phyloP scores from a whole-genome alignment of 1,140 invertebrate species.

The Aphaenogaster ashmeadi region DNA sequence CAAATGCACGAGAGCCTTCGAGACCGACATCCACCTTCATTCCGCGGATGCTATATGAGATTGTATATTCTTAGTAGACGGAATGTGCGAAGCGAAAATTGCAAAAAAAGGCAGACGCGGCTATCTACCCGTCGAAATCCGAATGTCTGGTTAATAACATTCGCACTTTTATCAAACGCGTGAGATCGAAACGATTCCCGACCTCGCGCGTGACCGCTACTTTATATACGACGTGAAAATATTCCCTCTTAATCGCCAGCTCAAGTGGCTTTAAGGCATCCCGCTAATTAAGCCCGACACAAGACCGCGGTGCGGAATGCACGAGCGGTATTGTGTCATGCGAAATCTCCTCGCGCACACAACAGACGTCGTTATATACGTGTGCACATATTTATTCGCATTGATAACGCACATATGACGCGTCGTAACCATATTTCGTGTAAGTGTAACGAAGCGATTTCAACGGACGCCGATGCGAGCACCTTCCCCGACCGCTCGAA shows the following conservation, averaged over 20 bases:
- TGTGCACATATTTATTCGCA: conserved; percentile 27
- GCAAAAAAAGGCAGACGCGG: neutral
- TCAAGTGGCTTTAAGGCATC: neutral
- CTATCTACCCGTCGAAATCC: neutral
- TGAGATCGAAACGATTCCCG: neutral
- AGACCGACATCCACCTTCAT: neutral
- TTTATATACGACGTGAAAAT: neutral
- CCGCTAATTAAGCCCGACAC: conserved; percentile 25
- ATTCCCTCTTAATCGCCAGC: conserved; percentile 1
- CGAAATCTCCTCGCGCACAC: conserved; percentile 26
- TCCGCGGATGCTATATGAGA: neutral
- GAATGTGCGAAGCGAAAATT: neutral
- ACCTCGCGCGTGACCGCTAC: neutral
- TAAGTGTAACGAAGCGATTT: conserved; percentile 72
- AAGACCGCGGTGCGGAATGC: neutral
- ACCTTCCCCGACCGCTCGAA: neutral
- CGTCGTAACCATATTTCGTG: conserved; percentile 45
- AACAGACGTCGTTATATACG: neutral
- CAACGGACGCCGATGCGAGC: neutral
- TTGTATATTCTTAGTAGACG: neutral
- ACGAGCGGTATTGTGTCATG: conserved; percentile 13
- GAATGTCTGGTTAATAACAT: neutral
- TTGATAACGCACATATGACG: neutral
- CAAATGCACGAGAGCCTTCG: conserved; percentile 18
- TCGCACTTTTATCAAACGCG: neutral